Evolutionary conservation across 2,888 invertebrate genomes (phyloP).

Genomic region (Gnatocerus cornutus): DNA sequence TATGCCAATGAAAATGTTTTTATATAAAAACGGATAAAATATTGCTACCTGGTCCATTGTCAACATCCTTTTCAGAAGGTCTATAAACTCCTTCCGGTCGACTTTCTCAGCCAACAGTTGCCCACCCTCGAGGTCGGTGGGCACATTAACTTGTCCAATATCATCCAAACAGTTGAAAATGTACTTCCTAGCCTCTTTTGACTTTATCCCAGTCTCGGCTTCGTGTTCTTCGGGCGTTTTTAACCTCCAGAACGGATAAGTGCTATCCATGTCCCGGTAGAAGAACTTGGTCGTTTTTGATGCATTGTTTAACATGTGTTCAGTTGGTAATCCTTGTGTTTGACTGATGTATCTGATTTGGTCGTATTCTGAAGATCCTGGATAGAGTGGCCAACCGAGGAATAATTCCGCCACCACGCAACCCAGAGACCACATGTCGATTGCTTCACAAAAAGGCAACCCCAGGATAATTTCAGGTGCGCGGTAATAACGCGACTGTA

Average conservation of each 20-base stretch:
- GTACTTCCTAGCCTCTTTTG: constrained; percentile 99
- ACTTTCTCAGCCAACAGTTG: constrained; percentile 97
- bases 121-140: constrained; percentile 97
- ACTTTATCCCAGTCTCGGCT: constrained; percentile 97
- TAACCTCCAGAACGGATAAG: constrained; percentile 88
- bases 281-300: constrained; percentile 99
- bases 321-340: constrained; percentile 93
- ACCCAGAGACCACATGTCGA: constrained; percentile 99
- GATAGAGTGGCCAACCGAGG: constrained; percentile 99
- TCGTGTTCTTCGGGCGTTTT: constrained; percentile 99
- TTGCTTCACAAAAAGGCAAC: constrained; percentile 98
- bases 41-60: constrained; percentile 94
- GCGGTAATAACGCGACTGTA: constrained; percentile 98
- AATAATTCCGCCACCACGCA: constrained; percentile 99
- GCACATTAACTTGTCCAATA: constrained; percentile 96
- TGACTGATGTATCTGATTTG: constrained; percentile 91
- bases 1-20: background rate
- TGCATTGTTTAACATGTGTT: constrained; percentile 97
- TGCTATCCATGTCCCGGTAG: constrained; percentile 94
- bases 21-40: constrained; percentile 44
- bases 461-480: constrained; percentile 98
- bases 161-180: constrained; percentile 99
- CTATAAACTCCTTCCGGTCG: constrained; percentile 97
- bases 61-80: constrained; percentile 97
- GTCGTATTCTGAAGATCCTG: constrained; percentile 99